Evolutionary conservation across 2,888 invertebrate species (phyloP), one percentile per base, ranked within the genome.

Genomic region (Eueremaeus valkanovi): DNA sequence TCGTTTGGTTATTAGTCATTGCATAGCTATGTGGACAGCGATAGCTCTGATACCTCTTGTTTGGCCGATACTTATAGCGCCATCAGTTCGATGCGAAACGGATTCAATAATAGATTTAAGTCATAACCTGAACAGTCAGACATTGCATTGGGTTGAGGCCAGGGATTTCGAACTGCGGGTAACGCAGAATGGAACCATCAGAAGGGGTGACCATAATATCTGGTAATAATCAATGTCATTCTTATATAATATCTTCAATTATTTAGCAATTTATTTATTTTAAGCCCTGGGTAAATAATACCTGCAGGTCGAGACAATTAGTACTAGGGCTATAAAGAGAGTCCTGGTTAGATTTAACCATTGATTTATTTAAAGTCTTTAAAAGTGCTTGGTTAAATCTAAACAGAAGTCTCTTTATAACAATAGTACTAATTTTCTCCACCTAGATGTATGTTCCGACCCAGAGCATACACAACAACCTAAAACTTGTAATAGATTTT

Each of bases 71-170:
- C 5, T 61, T 16, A 31, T 61, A 1, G 18, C n/a, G 61, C 31
- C 31, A 61, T 61, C 55, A 55, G 2, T 55, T 55, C 55, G 42
- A 16, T 8, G 42, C 42, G 3, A 55, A 18, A 27, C 18, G 27
- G 61, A 66, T 36, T 33, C 66, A 8, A n/a, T 66, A 33, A 36
- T 66, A n/a, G 66, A 66, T 33, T 66, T 66, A 66, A 66, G 18
- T 66, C 66, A 66, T 66, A 33, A 5, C 3, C 33, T 66, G 21
- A 66, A 66, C 36, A 66, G 66, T 36, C n/a, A 66, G 36, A 66
- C 66, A 33, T 36, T 66, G 33, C 66, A 66, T 36, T 66, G 66
- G 66, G n/a, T 66, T 33, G 21, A 16, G 13, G 36, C 36, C 36
- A 11, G 66, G 36, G 36, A 33, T 66, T 66, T 36, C 21, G 66